These are phyloP conservation scores for Mimas tiliae DNA, from an alignment of 2,888 invertebrate species.

Conservation along the genomic window DNA sequence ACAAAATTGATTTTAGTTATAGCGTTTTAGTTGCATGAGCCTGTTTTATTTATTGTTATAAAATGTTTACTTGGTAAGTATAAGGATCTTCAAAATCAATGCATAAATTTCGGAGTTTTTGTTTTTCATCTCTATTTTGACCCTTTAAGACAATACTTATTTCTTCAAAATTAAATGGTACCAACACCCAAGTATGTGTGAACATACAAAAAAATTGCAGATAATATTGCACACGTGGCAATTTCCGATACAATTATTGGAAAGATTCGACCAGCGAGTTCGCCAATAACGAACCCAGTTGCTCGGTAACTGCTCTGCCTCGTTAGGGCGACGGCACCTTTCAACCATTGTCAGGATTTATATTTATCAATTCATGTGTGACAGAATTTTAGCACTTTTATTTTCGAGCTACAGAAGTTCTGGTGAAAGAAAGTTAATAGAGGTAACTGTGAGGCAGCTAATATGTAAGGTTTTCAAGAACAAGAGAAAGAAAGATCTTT, in stretches of 20 bases:
- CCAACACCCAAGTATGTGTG: too few species aligned
- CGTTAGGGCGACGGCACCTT: conserved; percentile 2
- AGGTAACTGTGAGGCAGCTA: not conserved
- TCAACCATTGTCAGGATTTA: not conserved
- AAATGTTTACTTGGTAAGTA: too few species aligned
- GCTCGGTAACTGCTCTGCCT: not conserved
- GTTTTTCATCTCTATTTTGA: too few species aligned
- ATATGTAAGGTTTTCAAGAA: not conserved
- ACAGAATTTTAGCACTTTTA: not conserved
- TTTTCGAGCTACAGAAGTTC: not conserved
- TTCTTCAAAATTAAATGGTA: too few species aligned
- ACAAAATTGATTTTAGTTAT: too few species aligned
- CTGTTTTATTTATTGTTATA: too few species aligned
- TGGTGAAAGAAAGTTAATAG: not conserved
- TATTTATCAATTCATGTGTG: not conserved
- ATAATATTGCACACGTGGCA: not conserved
- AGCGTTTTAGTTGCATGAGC: too few species aligned
- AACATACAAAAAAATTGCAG: not conserved
- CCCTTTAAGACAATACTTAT: too few species aligned
- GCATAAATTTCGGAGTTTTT: too few species aligned
- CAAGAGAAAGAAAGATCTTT: not conserved
- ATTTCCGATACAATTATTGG: not conserved
- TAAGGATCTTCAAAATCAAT: too few species aligned
- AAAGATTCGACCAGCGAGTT: not conserved
- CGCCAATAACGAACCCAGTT: conserved; percentile 6